These are phyloP conservation scores for Patella ulyssiponensis DNA, from an alignment of 2,888 invertebrate species.

Conservation along the genomic window DNA sequence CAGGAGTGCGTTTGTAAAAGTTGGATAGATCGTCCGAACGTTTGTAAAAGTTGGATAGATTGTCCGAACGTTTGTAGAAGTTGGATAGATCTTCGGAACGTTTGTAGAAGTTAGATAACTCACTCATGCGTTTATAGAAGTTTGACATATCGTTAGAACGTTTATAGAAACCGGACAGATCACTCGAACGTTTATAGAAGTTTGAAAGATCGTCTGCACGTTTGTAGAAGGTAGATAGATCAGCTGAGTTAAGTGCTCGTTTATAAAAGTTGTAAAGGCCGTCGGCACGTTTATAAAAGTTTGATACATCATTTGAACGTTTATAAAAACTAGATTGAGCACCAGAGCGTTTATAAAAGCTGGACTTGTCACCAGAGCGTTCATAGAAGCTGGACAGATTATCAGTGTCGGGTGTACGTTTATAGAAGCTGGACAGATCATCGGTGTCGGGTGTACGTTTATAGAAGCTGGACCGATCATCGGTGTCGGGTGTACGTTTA, in stretches of 20 bases:
- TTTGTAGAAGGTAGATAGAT: constrained; percentile 26
- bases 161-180: constrained; percentile 26
- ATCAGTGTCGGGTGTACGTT: background rate
- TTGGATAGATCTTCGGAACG: background rate
- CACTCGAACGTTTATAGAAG: constrained; percentile 22
- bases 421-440: constrained; percentile 7
- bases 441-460: constrained; percentile 17
- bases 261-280: constrained; percentile 25
- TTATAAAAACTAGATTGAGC: constrained; percentile 23
- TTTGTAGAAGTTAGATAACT: constrained; percentile 19
- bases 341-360: constrained; percentile 23
- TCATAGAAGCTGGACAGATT: constrained; percentile 21
- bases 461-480: constrained; percentile 24
- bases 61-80: constrained; percentile 22
- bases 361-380: background rate
- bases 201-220: constrained; percentile 12
- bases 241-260: constrained; percentile 12
- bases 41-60: constrained; percentile 22
- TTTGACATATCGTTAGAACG: constrained; percentile 13
- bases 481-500: constrained; percentile 4
- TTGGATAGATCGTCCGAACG: constrained; percentile 11
- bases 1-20: constrained; percentile 27
- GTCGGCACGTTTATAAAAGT: constrained; percentile 23
- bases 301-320: background rate
- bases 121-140: constrained; percentile 10